Evolutionary conservation across 2,888 invertebrate species (phyloP).

Genomic region (Metellina segmentata): DNA sequence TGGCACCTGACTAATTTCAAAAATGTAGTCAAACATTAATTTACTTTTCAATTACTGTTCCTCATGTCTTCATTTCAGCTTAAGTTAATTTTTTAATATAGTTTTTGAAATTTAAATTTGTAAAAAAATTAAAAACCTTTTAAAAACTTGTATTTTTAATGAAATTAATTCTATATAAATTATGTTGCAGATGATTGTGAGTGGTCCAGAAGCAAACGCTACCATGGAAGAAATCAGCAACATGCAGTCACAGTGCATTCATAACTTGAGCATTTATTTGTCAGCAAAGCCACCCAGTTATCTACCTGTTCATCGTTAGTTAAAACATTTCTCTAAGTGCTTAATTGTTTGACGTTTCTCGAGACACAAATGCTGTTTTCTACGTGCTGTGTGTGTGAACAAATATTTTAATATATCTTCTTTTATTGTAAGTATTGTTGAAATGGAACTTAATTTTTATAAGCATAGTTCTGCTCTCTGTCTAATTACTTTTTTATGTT

Average conservation of each 20-base stretch:
- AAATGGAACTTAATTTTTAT: constrained; percentile 14
- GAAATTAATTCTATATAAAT: neutral
- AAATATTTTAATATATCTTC: constrained; percentile 66
- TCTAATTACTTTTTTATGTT: constrained; percentile 17
- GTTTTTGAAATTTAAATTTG: too few species aligned
- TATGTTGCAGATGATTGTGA: constrained; percentile 64
- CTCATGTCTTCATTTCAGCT: too few species aligned
- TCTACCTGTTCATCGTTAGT: constrained; percentile 30
- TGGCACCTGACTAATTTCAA: too few species aligned
- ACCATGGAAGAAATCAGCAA: constrained; percentile 71
- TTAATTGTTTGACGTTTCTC: constrained; percentile 10
- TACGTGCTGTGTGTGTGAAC: constrained; percentile 36
- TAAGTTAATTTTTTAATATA: too few species aligned
- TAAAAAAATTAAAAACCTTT: too few species aligned
- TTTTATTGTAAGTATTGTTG: constrained; percentile 44
- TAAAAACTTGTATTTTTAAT: too few species aligned
- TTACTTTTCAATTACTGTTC: too few species aligned
- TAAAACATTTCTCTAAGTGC: constrained; percentile 5
- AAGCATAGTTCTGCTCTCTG: constrained; percentile 15
- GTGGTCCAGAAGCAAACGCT: constrained; percentile 56
- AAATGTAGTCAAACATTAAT: too few species aligned
- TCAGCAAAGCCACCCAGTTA: constrained; percentile 57
- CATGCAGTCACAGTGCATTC: constrained; percentile 70
- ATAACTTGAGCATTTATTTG: constrained; percentile 66
- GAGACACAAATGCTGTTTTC: constrained; percentile 45